Evolutionary conservation across 2,888 invertebrate species (phyloP), one percentile per base, ranked within the genome.

Genomic region (Plemyria rubiginata): DNA sequence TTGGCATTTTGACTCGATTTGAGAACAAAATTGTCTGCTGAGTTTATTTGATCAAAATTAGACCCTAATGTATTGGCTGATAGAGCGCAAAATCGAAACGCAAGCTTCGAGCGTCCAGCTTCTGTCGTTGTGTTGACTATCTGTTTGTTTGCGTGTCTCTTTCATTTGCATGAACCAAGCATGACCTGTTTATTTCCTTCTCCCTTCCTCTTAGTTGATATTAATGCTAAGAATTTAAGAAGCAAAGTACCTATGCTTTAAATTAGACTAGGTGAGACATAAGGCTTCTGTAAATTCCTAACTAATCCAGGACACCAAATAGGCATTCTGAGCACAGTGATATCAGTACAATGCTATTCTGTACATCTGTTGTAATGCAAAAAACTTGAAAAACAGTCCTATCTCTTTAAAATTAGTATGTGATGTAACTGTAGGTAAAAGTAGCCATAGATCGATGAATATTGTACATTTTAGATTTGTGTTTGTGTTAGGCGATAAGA

Each of bases 101-200:
- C 81, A 80, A 82, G 88, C 87, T 89, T 87, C 79, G 79, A 85
- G 90, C 87, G 85, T 85, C 86, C 77, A 79, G 85, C 91, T 92
- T 90, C 82, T 84, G 87, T 90, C 79, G 85, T 90, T 90, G 86
- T 90, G 86, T 90, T 88, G 76, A 78, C 82, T 87, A 81, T 85
- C 76, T 79, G 85, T 88, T 92, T 86, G 87, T 92, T 92, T 92
- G 91, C 90, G 88, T 87, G 86, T 89, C 80, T 86, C 77, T 88
- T 89, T 92, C 84, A 91, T 92, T 92, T 92, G 92, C 92, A 92
- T 92, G 92, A 68, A 84, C 83, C 86, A 78, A 86, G 92, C 92
- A 92, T 92, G 92, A 78, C 81, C 82, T 86, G 84, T 81, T 85
- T 86, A 79, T 79, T 79, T 85, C 81, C 84, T 80, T 79, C 79